These are phyloP conservation scores for Cephalotes varians DNA, from an alignment of 2,888 invertebrate genomes.

Conservation along the genomic window DNA sequence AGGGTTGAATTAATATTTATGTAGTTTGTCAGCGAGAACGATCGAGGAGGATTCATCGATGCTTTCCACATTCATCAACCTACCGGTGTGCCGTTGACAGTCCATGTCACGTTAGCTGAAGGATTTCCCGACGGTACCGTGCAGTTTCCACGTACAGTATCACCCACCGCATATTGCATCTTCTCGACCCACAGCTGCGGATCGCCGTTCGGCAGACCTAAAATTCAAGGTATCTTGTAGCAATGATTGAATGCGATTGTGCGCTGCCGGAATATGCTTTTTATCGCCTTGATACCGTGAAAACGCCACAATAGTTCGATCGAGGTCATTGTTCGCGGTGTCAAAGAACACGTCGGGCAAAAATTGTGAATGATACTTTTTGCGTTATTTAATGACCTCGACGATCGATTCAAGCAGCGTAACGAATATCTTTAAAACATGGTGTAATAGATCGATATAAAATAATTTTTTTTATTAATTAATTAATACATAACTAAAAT, in stretches of 20 bases:
- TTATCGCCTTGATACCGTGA: conserved; percentile 44
- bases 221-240: conserved; percentile 77
- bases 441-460: background rate
- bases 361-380: conserved; percentile 51
- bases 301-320: conserved; percentile 36
- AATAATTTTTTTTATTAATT: too few relatives aligned
- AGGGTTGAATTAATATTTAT: conserved; percentile 36
- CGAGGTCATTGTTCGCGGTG: conserved; percentile 55
- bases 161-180: conserved; percentile 90
- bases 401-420: background rate
- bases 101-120: conserved; percentile 90
- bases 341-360: conserved; percentile 48
- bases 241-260: background rate
- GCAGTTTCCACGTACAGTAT: conserved; percentile 90
- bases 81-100: conserved; percentile 88
- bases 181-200: conserved; percentile 90
- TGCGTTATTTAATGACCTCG: conserved; percentile 35
- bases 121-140: conserved; percentile 90
- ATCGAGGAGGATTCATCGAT: conserved; percentile 14
- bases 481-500: too few relatives aligned
- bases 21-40: conserved; percentile 32
- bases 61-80: conserved; percentile 69
- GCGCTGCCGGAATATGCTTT: conserved; percentile 21
- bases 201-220: conserved; percentile 90
- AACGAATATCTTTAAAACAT: background rate